These are phyloP conservation scores for Argyresthia albistria DNA, from an alignment of 2,888 invertebrate genomes.

Conservation along the genomic window DNA sequence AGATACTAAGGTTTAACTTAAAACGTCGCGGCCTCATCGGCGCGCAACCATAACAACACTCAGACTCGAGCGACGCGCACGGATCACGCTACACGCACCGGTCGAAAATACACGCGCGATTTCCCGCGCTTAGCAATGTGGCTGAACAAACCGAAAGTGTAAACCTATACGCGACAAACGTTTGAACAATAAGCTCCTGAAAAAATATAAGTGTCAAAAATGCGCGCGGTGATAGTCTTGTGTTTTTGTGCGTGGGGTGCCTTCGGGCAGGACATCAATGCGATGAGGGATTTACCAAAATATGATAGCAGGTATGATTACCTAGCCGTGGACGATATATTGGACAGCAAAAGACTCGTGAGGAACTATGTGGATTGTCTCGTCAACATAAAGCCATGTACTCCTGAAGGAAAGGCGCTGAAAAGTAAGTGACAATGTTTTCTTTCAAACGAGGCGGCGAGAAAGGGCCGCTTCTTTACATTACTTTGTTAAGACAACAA, in stretches of 20 bases:
- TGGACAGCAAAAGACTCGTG: conserved; percentile 78
- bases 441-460: too few relatives aligned
- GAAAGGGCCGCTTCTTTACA: too few relatives aligned
- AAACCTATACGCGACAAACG: too few relatives aligned
- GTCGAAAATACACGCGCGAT: background rate
- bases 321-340: conserved; percentile 77
- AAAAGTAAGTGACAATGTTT: conserved; percentile 75
- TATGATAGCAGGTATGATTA: conserved; percentile 76
- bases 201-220: conserved; percentile 19
- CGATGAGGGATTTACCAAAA: conserved; percentile 50
- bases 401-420: conserved; percentile 80
- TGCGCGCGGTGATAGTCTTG: conserved; percentile 32
- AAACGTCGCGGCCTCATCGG: conserved; percentile 12
- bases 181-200: too few relatives aligned
- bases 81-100: background rate
- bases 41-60: conserved; percentile 23
- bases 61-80: conserved; percentile 19
- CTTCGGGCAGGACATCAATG: conserved; percentile 38
- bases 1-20: background rate
- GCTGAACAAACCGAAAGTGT: too few relatives aligned
- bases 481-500: too few relatives aligned
- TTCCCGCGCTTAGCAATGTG: too few relatives aligned
- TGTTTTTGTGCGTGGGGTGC: conserved; percentile 29
- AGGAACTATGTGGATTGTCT: conserved; percentile 81
- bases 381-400: conserved; percentile 76